Base-by-base conservation (phyloP, 2,113 vertebrate species). In the Sciurus niger region DNA sequence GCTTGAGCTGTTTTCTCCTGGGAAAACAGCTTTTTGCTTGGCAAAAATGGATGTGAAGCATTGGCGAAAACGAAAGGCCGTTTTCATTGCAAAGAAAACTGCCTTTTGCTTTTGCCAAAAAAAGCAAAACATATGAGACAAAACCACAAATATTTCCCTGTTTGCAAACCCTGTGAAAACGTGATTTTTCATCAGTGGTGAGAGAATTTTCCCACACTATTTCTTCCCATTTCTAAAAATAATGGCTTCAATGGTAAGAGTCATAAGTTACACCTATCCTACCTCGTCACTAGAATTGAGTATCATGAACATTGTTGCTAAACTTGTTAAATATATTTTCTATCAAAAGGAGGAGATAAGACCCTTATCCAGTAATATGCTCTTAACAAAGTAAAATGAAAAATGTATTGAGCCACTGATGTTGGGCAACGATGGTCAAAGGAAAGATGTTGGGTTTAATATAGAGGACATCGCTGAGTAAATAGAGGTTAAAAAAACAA, bases 1-100 rank as follows among this genome's bases (percentile, higher is more conserved):
- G 98, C 97, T 93, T 96, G 96, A 97, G 98, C 97, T 97, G 95
- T 96, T 98, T 96, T 95, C 98, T 98, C 97, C 96, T 94, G 97
- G 97, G 98, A 97, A 98, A 98, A 97, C 98, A 98, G 98, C 97
- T 97, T 98, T 98, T 97, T 98, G 98, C 98, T 98, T 98, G 98
- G 97, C 98, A 98, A 98, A 98, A 98, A 98, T 98, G 98, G 90
- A 98, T 97, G 97, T 95, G 98, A 97, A 94, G 97, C 98, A 98
- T 98, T 97, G 98, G 97, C 95, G 97, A 96, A 97, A 97, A 98
- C 63, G 97, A 98, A 97, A 98, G 98, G 98, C 98, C 97, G 92
- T 97, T 98, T 97, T 97, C 97, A 85, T 98, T 98, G 98, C 98
- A 98, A 98, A 98, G 98, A 98, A 98, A 98, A 98, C 97, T 98